phyloP scores from a whole-genome alignment of 2,888 invertebrate genomes.

The Acronicta leporina region DNA sequence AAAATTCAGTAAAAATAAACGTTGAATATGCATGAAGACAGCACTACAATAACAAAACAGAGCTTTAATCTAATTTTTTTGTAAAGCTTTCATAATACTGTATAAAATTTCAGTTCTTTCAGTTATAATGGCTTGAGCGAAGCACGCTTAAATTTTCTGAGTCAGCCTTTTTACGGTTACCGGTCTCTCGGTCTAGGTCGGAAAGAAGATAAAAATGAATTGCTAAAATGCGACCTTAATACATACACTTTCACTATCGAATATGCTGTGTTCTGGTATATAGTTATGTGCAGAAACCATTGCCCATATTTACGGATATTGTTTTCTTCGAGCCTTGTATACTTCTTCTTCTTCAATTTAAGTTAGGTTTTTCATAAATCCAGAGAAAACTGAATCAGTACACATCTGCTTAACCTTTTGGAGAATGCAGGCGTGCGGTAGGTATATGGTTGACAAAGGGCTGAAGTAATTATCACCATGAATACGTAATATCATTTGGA shows the following conservation, averaged over 20 bases:
- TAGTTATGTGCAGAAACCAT: too few relatives aligned
- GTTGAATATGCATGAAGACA: constrained; percentile 44
- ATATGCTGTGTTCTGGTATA: background rate
- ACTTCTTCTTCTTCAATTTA: too few relatives aligned
- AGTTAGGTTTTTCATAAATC: too few relatives aligned
- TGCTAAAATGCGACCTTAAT: constrained; percentile 23
- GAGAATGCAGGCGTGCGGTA: too few relatives aligned
- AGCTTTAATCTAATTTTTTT: constrained; percentile 33
- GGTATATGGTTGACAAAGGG: too few relatives aligned
- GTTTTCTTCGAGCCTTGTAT: too few relatives aligned
- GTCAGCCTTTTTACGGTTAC: constrained; percentile 43
- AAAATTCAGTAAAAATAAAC: constrained; percentile 49
- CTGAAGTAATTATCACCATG: too few relatives aligned
- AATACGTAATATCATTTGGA: too few relatives aligned
- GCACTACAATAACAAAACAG: constrained; percentile 40
- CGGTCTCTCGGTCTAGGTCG: constrained; percentile 30
- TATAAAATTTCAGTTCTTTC: constrained; percentile 39
- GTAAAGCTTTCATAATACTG: constrained; percentile 19
- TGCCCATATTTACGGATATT: too few relatives aligned
- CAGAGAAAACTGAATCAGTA: too few relatives aligned
- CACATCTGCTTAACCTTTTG: too few relatives aligned
- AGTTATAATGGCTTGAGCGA: constrained; percentile 35
- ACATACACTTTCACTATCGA: constrained; percentile 7
- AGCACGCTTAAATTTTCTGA: constrained; percentile 36
- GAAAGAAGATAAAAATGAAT: constrained; percentile 44